Evolutionary conservation across 2,113 vertebrate genomes (phyloP), one percentile per base, ranked within the genome.

Genomic region (Proteles cristata): DNA sequence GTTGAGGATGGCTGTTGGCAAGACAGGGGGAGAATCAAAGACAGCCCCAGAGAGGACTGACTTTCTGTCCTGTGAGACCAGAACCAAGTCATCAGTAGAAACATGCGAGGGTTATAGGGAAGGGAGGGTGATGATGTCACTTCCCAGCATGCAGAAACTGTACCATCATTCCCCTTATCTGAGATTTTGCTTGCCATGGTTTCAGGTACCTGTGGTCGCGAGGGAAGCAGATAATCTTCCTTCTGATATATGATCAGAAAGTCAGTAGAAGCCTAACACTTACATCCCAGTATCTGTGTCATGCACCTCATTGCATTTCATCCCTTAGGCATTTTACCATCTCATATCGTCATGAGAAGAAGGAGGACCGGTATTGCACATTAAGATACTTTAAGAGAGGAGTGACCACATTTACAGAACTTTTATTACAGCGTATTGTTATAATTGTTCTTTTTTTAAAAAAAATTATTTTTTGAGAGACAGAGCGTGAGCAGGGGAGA

Each of bases 1-100:
- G 45, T 97, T 99, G 80, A 99, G 98, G 86, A 97, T 79, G 65
- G 98, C 99, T 99, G 98, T 97, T 93, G 98, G 87, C 95, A 95
- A 98, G 94, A 97, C 16, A 92, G 63, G 71, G 25, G 31, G 14
- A 88, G 43, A 94, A 83, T 97, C 83, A 97, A 81, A 93, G 90
- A 31, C 76, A 91, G 2, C 50, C 90, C 65, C 14, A 48, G 53
- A 26, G 8, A 39, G 48, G 45, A 76, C 71, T 66, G n/a, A 53
- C 39, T 76, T 95, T 65, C 48, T 71, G 63, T 93, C 69, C 81
- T 43, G 63, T 31, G 12, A 33, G 53, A 73, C 55, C 11, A 35
- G 26, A 21, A 61, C 45, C 3, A 9, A 19, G n/a, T 50, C 73
- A 26, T 31, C 3, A 5, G 33, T 48, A 35, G 83, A 94, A 90